Evolutionary conservation across 2,797 vertebrate species (phyloP).

Genomic region (Gymnocypris eckloni): DNA sequence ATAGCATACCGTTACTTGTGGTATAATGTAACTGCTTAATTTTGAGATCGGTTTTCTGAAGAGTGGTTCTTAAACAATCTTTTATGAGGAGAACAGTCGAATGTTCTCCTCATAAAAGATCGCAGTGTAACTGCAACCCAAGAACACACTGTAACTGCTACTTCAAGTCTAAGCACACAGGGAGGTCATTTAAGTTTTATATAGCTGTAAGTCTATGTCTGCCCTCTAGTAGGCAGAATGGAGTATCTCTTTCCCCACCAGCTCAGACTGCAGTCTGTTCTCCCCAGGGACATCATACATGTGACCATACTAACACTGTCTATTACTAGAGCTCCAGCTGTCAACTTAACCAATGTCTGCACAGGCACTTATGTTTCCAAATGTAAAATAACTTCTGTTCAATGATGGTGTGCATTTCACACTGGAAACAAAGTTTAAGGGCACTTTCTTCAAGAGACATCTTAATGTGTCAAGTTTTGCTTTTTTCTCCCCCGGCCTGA

Average conservation of each 20-base stretch:
- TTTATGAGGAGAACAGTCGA: neutral
- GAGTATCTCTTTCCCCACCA: conserved; percentile 39
- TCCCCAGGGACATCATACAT: conserved; percentile 59
- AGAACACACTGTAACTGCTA: conserved; percentile 14
- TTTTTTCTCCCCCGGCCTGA: neutral
- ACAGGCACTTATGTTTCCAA: conserved; percentile 18
- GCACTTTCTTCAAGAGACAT: neutral
- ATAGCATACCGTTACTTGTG: neutral
- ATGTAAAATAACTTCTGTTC: conserved; percentile 26
- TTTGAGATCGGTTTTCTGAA: neutral
- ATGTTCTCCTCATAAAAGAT: neutral
- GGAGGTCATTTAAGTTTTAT: conserved; percentile 35
- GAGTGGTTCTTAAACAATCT: neutral
- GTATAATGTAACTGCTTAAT: neutral
- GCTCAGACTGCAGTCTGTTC: conserved; percentile 60
- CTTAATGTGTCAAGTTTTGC: conserved; percentile 6
- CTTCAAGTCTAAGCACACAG: conserved; percentile 16
- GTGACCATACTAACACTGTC: conserved; percentile 54
- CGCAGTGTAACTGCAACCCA: neutral
- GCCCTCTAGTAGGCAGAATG: conserved; percentile 54
- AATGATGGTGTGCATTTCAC: conserved; percentile 20
- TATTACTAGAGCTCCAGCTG: conserved; percentile 51
- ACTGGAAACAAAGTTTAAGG: conserved; percentile 20
- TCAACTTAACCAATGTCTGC: conserved; percentile 54
- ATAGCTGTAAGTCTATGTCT: conserved; percentile 22